Evolutionary conservation across 1,140 invertebrate genomes (phyloP).

Genomic region (Nomia melanderi): DNA sequence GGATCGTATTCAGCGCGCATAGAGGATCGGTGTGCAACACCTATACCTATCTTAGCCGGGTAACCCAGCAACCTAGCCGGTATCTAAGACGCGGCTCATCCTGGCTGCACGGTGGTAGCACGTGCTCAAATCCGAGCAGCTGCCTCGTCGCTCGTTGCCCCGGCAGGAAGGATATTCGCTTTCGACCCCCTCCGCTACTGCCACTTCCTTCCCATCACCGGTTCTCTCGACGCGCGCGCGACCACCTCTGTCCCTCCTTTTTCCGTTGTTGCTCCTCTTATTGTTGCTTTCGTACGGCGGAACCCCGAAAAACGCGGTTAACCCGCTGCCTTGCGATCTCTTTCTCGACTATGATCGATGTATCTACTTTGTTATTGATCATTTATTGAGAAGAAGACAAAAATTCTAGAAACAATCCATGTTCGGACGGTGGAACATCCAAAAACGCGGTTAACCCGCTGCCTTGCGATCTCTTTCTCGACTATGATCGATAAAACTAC

Average conservation of each 20-base stretch:
- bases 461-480: too few relatives aligned
- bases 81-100: conserved; percentile 46
- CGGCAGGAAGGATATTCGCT: conserved; percentile 65
- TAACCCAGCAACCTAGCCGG: conserved; percentile 48
- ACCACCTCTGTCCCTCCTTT: conserved; percentile 5
- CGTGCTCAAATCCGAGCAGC: conserved; percentile 78
- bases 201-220: conserved; percentile 61
- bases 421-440: too few relatives aligned
- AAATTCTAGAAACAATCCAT: too few relatives aligned
- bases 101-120: conserved; percentile 71
- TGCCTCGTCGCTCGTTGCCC: conserved; percentile 54
- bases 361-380: too few relatives aligned
- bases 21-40: conserved; percentile 35
- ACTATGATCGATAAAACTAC: too few relatives aligned
- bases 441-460: too few relatives aligned
- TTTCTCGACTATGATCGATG: too few relatives aligned
- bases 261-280: conserved; percentile 4
- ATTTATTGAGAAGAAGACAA: too few relatives aligned
- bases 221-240: conserved; percentile 18
- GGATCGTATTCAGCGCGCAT: conserved; percentile 29
- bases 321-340: too few relatives aligned
- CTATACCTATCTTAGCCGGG: conserved; percentile 47
- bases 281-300: too few relatives aligned
- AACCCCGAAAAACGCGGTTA: too few relatives aligned
- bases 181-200: conserved; percentile 44